These are phyloP conservation scores for Prunella fulvescens DNA, from an alignment of 2,113 vertebrate species.

Conservation along the genomic window DNA sequence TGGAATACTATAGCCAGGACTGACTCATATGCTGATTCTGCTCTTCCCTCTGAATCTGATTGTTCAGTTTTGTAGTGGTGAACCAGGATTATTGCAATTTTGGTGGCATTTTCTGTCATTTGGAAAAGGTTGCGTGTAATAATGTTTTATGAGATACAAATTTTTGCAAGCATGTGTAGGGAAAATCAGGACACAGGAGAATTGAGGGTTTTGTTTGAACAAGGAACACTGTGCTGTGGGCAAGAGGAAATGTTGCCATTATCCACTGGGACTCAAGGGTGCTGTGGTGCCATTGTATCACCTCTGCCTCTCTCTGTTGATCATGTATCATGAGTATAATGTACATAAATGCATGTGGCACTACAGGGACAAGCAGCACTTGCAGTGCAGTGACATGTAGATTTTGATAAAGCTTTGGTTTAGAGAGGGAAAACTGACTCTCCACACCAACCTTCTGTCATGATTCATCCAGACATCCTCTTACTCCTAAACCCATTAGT, in stretches of 20 bases:
- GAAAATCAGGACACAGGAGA: background rate
- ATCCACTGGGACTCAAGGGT: background rate
- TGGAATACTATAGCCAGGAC: background rate
- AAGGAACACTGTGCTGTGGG: background rate
- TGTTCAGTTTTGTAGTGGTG: background rate
- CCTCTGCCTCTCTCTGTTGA: background rate
- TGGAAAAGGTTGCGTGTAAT: background rate
- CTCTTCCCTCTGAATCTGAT: background rate
- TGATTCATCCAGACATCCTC: background rate
- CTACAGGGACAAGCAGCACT: background rate
- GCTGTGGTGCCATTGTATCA: background rate
- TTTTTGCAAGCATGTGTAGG: background rate
- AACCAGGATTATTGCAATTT: background rate
- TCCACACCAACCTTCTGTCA: background rate
- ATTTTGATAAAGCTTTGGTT: background rate
- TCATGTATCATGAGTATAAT: accelerated
- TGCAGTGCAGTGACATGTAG: accelerated
- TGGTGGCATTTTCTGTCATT: background rate
- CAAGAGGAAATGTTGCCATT: background rate
- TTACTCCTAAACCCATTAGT: background rate
- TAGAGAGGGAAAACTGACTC: background rate
- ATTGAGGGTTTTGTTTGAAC: background rate
- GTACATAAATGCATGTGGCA: no score
- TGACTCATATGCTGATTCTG: background rate
- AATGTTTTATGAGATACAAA: background rate